Conservation (phyloP, 1,140 invertebrate species). For the Liolophura sinensis region DNA sequence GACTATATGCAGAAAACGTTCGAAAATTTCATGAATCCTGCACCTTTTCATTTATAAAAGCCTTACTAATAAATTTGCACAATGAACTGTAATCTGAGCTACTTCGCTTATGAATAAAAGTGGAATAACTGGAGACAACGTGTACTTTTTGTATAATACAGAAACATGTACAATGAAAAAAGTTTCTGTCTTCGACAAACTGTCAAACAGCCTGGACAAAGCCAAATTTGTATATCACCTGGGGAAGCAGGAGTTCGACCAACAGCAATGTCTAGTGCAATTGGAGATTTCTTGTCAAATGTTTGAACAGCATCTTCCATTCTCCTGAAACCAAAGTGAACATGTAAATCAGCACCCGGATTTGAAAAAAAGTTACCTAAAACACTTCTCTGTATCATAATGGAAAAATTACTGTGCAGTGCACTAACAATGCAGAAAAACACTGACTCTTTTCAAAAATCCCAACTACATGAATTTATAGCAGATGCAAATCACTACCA, state of each 20-base stretch:
- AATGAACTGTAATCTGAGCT: too few relatives aligned
- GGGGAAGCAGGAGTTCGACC: slow-evolving; percentile 13
- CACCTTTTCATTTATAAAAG: too few relatives aligned
- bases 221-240: too few relatives aligned
- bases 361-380: slow-evolving; percentile 2
- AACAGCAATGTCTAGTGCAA: slow-evolving; percentile 40
- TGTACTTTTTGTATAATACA: background rate
- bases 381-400: background rate
- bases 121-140: background rate
- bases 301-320: slow-evolving; percentile 36
- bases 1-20: too few relatives aligned
- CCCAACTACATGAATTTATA: too few relatives aligned
- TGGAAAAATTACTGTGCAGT: background rate
- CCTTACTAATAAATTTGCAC: too few relatives aligned
- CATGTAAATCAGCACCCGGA: too few relatives aligned
- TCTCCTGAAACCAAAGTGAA: slow-evolving; percentile 19
- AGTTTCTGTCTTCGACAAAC: background rate
- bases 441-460: too few relatives aligned
- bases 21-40: too few relatives aligned
- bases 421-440: background rate
- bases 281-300: slow-evolving; percentile 31
- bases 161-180: background rate
- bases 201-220: background rate
- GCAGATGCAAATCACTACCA: too few relatives aligned
- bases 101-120: too few relatives aligned